These are phyloP conservation scores for Muraenolepis orangiensis DNA, from an alignment of 2,797 vertebrate genomes.

Conservation along the genomic window DNA sequence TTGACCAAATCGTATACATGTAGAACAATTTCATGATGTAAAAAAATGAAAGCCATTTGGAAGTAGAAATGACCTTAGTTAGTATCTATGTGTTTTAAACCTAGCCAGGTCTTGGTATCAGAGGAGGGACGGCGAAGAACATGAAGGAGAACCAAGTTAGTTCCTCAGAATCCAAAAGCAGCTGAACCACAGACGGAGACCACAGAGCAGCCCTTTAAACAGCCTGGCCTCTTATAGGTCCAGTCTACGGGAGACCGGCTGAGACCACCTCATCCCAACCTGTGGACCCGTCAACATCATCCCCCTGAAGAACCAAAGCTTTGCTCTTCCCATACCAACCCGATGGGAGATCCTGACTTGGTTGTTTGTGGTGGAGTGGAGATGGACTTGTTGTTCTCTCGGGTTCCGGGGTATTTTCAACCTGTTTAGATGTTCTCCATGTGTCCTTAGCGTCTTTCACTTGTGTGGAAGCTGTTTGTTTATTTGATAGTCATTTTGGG, in stretches of 20 bases:
- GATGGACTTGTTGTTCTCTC: slow-evolving; percentile 1
- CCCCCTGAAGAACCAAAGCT: neutral
- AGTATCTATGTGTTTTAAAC: neutral
- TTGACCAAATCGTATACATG: too few species aligned
- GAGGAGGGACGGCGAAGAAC: too few species aligned
- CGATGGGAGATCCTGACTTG: neutral
- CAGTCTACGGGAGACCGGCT: too few species aligned
- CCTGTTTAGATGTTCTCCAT: slow-evolving; percentile 12
- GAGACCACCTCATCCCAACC: slow-evolving; percentile 46
- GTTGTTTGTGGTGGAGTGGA: neutral
- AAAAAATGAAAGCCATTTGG: neutral
- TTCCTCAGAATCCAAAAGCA: too few species aligned
- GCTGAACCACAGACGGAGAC: too few species aligned
- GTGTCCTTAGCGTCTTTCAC: slow-evolving; percentile 16
- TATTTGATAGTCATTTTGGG: slow-evolving; percentile 48
- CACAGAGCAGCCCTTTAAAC: too few species aligned
- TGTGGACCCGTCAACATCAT: neutral
- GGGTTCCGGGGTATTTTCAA: slow-evolving; percentile 5
- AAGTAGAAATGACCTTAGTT: neutral
- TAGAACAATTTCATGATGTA: neutral
- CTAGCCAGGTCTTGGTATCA: too few species aligned
- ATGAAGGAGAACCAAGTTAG: too few species aligned
- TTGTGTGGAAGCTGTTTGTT: slow-evolving; percentile 55
- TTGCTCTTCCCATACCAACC: neutral
- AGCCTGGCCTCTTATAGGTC: too few species aligned